These are phyloP conservation scores for Zaprionus kolodkinae DNA, from an alignment of 1,140 invertebrate species.

Conservation along the genomic window DNA sequence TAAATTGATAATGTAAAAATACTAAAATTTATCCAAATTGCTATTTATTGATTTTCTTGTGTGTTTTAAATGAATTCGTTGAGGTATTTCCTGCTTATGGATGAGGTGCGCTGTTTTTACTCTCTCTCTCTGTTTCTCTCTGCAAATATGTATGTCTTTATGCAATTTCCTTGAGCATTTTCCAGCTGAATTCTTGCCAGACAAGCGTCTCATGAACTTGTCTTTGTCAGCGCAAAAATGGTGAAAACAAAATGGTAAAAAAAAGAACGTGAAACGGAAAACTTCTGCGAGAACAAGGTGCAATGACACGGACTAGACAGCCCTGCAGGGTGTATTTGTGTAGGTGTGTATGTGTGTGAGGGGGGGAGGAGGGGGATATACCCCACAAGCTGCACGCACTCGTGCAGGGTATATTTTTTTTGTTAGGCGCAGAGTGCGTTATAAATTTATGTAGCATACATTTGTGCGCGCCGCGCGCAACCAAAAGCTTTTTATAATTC, in stretches of 20 bases:
- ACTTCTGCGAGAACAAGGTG: constrained; percentile 46
- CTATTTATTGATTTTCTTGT: no score
- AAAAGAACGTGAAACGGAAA: constrained; percentile 24
- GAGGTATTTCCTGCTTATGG: no score
- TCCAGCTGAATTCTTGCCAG: constrained; percentile 33
- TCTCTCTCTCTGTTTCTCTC: no score
- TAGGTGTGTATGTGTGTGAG: constrained; percentile 12
- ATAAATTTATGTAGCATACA: constrained; percentile 58
- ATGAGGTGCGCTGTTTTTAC: no score
- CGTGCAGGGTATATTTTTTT: constrained; percentile 6
- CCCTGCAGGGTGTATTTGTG: neutral
- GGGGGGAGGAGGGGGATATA: constrained; percentile 34
- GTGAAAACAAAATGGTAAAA: constrained; percentile 62
- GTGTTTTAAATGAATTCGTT: no score
- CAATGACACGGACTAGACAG: constrained; percentile 42
- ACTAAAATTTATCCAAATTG: no score
- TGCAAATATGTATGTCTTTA: neutral
- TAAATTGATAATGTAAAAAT: no score
- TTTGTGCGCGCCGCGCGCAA: constrained; percentile 15
- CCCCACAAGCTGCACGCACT: constrained; percentile 10
- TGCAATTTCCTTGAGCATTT: constrained; percentile 33
- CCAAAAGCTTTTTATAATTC: constrained; percentile 54
- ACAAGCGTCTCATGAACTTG: constrained; percentile 63
- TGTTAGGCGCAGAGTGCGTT: constrained; percentile 25
- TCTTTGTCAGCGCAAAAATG: constrained; percentile 21